phyloP scores from a whole-genome alignment of 2,888 invertebrate species.

The Vandiemenella viatica region DNA sequence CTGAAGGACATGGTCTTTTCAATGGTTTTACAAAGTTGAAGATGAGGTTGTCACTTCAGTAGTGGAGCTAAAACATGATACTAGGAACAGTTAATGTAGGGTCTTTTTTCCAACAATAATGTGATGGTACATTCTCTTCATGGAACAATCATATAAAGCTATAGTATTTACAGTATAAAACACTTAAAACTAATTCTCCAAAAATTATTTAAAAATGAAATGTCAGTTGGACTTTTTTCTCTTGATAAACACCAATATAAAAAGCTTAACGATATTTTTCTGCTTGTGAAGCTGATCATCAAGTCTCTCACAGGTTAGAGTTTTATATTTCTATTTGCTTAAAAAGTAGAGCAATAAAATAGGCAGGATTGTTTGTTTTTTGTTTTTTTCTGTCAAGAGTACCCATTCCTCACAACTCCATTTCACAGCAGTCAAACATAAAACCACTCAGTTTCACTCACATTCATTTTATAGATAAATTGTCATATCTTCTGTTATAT shows the following conservation, averaged over 20 bases:
- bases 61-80: not conserved
- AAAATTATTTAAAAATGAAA: conserved; percentile 6
- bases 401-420: not conserved
- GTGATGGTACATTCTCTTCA: conserved; percentile 9
- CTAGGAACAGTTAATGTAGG: not conserved
- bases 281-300: conserved; percentile 4
- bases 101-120: conserved; percentile 1
- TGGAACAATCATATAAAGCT: conserved; percentile 11
- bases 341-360: conserved; percentile 7
- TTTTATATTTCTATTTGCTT: conserved; percentile 1
- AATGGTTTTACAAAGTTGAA: conserved; percentile 6
- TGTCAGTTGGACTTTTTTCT: conserved; percentile 1
- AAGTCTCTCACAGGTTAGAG: conserved; percentile 1
- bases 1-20: conserved; percentile 1
- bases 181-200: conserved; percentile 15
- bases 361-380: conserved; percentile 8
- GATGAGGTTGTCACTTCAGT: not conserved
- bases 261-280: conserved; percentile 11
- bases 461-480: too few species aligned
- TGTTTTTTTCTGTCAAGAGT: not conserved
- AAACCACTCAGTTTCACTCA: not conserved
- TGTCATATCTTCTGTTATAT: too few species aligned
- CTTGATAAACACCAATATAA: conserved; percentile 12
- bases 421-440: not conserved
- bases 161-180: conserved; percentile 18